phyloP scores from a whole-genome alignment of 2,113 vertebrate species.

The Clinocottus analis region DNA sequence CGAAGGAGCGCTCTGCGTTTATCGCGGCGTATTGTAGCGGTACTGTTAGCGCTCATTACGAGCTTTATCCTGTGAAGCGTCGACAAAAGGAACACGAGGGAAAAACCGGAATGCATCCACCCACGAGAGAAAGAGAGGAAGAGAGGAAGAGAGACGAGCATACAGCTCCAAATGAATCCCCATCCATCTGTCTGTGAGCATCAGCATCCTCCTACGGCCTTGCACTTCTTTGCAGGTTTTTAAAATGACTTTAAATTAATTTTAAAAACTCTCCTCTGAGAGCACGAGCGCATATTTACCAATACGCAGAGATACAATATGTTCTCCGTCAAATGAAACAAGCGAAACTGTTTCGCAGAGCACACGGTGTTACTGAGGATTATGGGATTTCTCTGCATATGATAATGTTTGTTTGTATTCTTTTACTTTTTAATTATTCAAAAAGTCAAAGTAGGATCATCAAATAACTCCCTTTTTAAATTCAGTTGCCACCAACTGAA shows the following conservation, averaged over 20 bases:
- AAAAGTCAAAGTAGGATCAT: neutral
- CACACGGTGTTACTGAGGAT: conserved; percentile 13
- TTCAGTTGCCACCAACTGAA: neutral
- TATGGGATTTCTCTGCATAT: conserved; percentile 10
- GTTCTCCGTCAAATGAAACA: conserved; percentile 9
- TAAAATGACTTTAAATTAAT: too few species aligned
- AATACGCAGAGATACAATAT: neutral
- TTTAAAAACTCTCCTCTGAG: conserved; percentile 12
- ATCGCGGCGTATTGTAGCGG: conserved; percentile 33
- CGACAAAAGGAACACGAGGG: neutral
- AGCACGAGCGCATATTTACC: neutral
- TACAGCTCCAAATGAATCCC: conserved; percentile 27
- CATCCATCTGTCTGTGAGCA: conserved; percentile 33
- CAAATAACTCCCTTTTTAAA: neutral
- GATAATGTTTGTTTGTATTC: neutral
- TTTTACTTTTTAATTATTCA: conserved; percentile 7
- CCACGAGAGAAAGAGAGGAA: conserved; percentile 12
- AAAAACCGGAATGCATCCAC: conserved; percentile 16
- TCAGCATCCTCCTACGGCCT: conserved; percentile 19
- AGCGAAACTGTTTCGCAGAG: conserved; percentile 1
- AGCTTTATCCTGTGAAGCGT: conserved; percentile 25
- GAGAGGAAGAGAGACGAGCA: conserved; percentile 16
- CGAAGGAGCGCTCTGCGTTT: conserved; percentile 28
- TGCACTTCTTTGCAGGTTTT: conserved; percentile 1
- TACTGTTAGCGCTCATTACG: conserved; percentile 45